Conservation (phyloP, 2,113 vertebrate genomes). For the Geococcyx californianus region DNA sequence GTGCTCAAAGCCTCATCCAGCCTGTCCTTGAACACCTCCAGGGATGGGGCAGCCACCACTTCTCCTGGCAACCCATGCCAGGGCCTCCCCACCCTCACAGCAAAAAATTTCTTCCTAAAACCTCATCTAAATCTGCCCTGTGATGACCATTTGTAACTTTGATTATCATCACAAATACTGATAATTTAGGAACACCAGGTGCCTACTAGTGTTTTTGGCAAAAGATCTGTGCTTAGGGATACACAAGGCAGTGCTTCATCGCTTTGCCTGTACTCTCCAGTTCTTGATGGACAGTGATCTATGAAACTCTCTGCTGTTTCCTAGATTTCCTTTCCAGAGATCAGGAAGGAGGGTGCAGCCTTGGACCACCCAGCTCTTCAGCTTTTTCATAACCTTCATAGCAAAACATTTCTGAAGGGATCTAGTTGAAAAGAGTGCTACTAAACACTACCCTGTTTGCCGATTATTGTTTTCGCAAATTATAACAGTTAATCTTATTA, state of each 20-base stretch:
- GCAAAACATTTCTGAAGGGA: neutral
- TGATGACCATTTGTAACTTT: neutral
- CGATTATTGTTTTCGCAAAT: slow-evolving; percentile 10
- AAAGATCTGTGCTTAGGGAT: neutral
- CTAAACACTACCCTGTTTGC: neutral
- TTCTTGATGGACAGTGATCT: neutral
- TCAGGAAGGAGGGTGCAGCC: neutral
- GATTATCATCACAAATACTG: neutral
- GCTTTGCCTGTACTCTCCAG: neutral
- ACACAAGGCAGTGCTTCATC: neutral
- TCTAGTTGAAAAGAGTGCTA: neutral
- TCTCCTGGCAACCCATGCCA: too few species aligned
- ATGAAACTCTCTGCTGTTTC: neutral
- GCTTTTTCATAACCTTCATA: neutral
- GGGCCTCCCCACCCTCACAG: too few species aligned
- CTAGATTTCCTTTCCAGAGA: neutral
- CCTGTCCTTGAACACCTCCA: too few species aligned
- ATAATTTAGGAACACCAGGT: neutral
- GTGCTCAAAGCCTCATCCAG: too few species aligned
- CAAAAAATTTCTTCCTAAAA: too few species aligned
- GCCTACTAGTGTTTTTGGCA: neutral
- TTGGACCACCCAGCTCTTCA: neutral
- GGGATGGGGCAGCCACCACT: too few species aligned
- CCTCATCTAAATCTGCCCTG: too few species aligned
- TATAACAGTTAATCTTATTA: neutral